Evolutionary conservation across 2,113 vertebrate species (phyloP), one percentile per base, ranked within the genome.

Genomic region (Triplophysa rosa): DNA sequence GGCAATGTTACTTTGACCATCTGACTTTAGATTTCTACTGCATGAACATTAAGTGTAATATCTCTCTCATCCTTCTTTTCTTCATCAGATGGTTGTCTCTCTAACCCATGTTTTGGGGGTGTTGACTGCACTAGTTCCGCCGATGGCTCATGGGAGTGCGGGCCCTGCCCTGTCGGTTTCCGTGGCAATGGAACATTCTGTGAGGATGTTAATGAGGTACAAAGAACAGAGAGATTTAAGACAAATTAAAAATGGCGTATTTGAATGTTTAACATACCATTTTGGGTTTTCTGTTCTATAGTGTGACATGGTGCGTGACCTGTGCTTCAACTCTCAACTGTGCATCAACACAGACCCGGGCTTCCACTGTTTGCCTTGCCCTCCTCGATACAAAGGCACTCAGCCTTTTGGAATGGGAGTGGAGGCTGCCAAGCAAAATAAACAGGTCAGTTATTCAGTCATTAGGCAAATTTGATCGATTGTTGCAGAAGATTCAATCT

Each of bases 121-220:
- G 94, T 95, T 61, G 90, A 93, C 49, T 99, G 97, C 88, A 97
- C 85, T 90, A 97, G 97, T 82, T 94, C 95, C 66, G 91, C 96
- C 0, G 97, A 98, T 54, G 97, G 97, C 1, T 98, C 97, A 21
- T 99, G 96, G 96, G 95, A 96, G 11, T 99, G 97, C 13, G 96
- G 97, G 12, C 92, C 95, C 0, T 99, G 97, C 71, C 97, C 97
- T 3, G 86, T 80, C 72, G 97, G 97, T 73, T 96, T 94, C 86
- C 93, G 96, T 84, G 97, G 97, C 83, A 97, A 98, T 37, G 97
- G 97, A 49, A 96, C 93, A 0, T 47, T 93, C 79, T 99, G 97
- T 82, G 94, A 98, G 83, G 97, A 99, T 86, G 90, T 98, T 82
- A 95, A 98, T 83, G 97, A 99, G 96, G 97, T 98, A 90, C 21